A percentile compares a stretch with the other conserved stretches of the same genome.
phyloP scores from a whole-genome alignment of 1,140 invertebrate species.

The Rhizoglyphus robini region DNA sequence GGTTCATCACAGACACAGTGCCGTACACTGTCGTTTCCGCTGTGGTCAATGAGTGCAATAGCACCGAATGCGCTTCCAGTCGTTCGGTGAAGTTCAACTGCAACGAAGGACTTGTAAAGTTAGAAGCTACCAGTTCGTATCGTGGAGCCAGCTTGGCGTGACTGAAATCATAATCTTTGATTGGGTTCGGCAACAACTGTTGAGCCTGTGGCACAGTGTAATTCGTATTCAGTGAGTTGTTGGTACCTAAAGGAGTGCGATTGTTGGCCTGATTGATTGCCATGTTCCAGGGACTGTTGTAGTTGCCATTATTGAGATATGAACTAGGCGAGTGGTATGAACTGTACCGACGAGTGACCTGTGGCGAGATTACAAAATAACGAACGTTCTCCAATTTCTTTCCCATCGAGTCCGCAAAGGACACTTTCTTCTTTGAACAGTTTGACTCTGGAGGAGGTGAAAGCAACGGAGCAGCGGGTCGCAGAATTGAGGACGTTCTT shows the following conservation, averaged over 20 bases:
- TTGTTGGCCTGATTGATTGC: neutral
- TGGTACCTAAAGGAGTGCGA: neutral
- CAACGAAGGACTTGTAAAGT: constrained; percentile 22
- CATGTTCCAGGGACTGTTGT: neutral
- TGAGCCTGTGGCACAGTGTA: neutral
- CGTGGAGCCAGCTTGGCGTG: neutral
- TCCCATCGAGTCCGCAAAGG: constrained; percentile 87
- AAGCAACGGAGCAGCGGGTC: neutral
- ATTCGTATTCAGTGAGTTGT: neutral
- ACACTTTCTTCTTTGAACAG: constrained; percentile 69
- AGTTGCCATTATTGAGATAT: neutral
- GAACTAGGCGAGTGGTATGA: neutral
- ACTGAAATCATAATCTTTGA: constrained; percentile 7
- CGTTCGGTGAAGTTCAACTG: constrained; percentile 12
- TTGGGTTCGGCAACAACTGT: too few species aligned
- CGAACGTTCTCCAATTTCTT: constrained; percentile 76
- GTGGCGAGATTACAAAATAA: constrained; percentile 66
- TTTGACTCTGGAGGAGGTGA: too few species aligned
- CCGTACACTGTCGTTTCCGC: constrained; percentile 26
- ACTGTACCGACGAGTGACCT: constrained; percentile 8
- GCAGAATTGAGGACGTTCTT: constrained; percentile 14
- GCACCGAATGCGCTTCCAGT: constrained; percentile 15
- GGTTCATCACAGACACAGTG: constrained; percentile 40
- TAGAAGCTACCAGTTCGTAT: neutral
- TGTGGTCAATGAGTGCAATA: constrained; percentile 23